A percentile compares a stretch with the other conserved stretches of the same genome.
phyloP scores from a whole-genome alignment of 2,113 vertebrate species.

The Cyanoderma ruficeps region DNA sequence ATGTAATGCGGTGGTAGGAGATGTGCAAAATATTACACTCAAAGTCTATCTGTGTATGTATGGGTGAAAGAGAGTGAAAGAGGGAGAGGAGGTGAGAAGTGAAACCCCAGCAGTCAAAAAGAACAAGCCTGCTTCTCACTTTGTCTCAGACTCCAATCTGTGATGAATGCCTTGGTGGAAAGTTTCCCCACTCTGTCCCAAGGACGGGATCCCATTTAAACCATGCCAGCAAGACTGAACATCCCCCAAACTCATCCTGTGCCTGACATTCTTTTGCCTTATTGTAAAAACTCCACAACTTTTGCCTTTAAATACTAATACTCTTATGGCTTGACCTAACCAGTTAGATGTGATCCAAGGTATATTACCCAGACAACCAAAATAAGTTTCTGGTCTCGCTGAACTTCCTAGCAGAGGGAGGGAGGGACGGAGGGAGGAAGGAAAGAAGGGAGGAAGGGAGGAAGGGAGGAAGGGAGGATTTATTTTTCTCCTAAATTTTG shows the following conservation, averaged over 20 bases:
- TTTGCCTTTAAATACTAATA: background rate
- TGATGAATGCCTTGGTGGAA: background rate
- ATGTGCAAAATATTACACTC: constrained; percentile 40
- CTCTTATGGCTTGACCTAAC: background rate
- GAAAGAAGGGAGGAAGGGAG: no score
- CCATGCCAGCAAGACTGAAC: background rate
- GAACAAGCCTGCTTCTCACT: background rate
- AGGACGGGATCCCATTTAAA: background rate
- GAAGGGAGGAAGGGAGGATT: background rate
- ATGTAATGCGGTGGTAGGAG: constrained; percentile 9
- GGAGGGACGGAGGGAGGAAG: background rate
- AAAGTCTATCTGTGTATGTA: background rate
- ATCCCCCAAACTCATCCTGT: background rate
- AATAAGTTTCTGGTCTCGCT: background rate
- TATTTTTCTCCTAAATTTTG: background rate
- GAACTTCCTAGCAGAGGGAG: background rate
- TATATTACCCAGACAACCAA: background rate
- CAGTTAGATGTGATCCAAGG: background rate
- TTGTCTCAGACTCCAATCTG: background rate
- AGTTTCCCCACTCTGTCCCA: background rate
- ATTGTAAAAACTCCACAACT: background rate
- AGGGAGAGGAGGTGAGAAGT: background rate
- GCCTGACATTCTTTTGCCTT: background rate
- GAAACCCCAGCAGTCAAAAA: background rate
- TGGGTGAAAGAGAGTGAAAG: background rate